Evolutionary conservation across 1,140 invertebrate species (phyloP).

Genomic region (Scaptodrosophila lebanonensis): DNA sequence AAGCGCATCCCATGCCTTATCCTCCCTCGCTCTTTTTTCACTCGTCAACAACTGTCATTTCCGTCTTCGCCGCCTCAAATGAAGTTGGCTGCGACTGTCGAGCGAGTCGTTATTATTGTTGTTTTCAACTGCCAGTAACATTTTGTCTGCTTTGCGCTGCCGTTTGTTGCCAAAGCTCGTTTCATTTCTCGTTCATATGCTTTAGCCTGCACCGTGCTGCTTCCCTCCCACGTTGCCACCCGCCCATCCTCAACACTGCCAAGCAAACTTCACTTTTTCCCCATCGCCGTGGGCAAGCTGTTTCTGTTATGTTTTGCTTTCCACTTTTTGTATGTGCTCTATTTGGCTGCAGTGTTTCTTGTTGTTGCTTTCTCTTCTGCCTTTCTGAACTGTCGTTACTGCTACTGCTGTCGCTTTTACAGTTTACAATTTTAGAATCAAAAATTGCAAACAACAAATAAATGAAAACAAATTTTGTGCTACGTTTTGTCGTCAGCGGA

Average conservation of each 20-base stretch:
- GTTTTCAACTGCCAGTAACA: slow-evolving; percentile 23
- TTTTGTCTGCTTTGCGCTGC: slow-evolving; percentile 14
- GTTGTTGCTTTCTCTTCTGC: too few species aligned
- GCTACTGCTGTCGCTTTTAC: slow-evolving; percentile 29
- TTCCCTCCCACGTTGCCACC: not conserved
- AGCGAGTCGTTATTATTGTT: slow-evolving; percentile 21
- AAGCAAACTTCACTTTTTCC: slow-evolving; percentile 29
- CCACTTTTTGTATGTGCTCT: slow-evolving; percentile 35
- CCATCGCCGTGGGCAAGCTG: too few species aligned
- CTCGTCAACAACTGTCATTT: not conserved
- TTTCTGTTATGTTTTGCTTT: slow-evolving; percentile 29
- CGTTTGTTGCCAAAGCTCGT: slow-evolving; percentile 23
- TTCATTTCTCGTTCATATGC: slow-evolving; percentile 8
- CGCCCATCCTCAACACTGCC: slow-evolving; percentile 1
- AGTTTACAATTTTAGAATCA: slow-evolving; percentile 24
- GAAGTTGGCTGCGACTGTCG: not conserved
- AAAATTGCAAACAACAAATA: slow-evolving; percentile 20
- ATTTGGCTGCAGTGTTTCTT: slow-evolving; percentile 32
- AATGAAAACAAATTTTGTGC: slow-evolving; percentile 24
- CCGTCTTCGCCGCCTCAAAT: slow-evolving; percentile 1
- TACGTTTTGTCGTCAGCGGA: not conserved
- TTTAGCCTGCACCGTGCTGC: not conserved
- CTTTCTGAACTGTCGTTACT: slow-evolving; percentile 11
- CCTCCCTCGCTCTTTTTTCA: too few species aligned
- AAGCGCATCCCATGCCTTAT: too few species aligned